phyloP scores from a whole-genome alignment of 2,113 vertebrate genomes.

The Scolopax mira region DNA sequence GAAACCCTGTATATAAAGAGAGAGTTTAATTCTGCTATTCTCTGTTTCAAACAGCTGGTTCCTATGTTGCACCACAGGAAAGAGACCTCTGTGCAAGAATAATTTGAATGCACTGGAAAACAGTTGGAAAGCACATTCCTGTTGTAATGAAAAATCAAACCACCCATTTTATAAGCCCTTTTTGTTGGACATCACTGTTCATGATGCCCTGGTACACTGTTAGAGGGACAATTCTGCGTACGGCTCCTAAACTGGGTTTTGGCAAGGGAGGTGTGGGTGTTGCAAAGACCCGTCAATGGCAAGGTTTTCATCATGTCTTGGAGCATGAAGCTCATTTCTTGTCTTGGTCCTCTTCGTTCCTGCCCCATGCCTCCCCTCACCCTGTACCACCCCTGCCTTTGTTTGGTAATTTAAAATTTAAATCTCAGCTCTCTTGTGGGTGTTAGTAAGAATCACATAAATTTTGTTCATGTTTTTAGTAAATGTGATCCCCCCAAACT shows the following conservation, averaged over 20 bases:
- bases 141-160: not conserved
- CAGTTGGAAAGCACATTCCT: not conserved
- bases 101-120: not conserved
- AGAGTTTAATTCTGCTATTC: not conserved
- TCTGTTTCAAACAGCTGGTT: not conserved
- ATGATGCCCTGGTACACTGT: fast-evolving
- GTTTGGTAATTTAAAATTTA: not conserved
- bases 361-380: not conserved
- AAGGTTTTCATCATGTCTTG: not conserved
- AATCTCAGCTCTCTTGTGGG: not conserved
- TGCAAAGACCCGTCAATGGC: not conserved
- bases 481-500: not conserved
- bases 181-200: not conserved
- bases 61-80: not conserved
- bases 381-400: not conserved
- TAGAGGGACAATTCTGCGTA: not conserved
- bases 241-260: not conserved
- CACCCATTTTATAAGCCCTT: not conserved
- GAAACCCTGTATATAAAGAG: not conserved
- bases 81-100: not conserved
- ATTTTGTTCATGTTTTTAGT: not conserved
- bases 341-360: not conserved
- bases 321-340: not conserved
- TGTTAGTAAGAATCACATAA: not conserved
- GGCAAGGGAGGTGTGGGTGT: not conserved